Evolutionary conservation across 2,797 vertebrate genomes (phyloP), one percentile per base, ranked within the genome.

Genomic region (Cetoscarus ocellatus): DNA sequence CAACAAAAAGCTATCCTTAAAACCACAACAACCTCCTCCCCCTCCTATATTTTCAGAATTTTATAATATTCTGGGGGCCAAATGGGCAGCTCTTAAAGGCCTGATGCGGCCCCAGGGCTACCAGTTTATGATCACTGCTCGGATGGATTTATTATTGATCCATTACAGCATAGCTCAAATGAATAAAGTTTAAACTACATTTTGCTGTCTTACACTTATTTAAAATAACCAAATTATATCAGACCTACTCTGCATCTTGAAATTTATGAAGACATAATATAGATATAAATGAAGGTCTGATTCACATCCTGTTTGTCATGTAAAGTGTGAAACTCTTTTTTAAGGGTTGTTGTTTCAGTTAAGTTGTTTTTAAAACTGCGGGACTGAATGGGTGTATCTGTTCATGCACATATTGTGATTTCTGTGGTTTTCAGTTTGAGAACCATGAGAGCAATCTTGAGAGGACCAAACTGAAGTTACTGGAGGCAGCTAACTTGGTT

Each of bases 401-500:
- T 81, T 56, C 59, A 14, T 67, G 17, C 70, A 6, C 70, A 60
- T 13, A 8, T 27, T 81, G 64, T 71, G 60, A n/a, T 69, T 66
- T 64, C 5, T 90, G 27, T 82, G 66, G 17, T 75, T 36, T 91
- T 79, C 88, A 99, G 98, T 98, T 95, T 94, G 92, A 96, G 91
- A 98, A 96, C 56, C 96, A 97, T 48, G 92, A 68, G 3, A 80
- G 73, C 17, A 92, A 80, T 86, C 80, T 94, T 0, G 92, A 95
- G 2, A 95, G 83, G 82, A 98, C 96, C 47, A 96, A 92, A 77
- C 77, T 80, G 79, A 98, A 96, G 79, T 88, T 99, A 73, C 85
- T 96, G 77, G 98, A 98, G 79, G 95, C 96, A 3, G 97, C 97
- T 62, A 99, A 99, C 91, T 95, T 96, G 15, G 96, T 98, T 51